Evolutionary conservation across 2,888 invertebrate species (phyloP).

Genomic region (Disparrhopalites patrizii): DNA sequence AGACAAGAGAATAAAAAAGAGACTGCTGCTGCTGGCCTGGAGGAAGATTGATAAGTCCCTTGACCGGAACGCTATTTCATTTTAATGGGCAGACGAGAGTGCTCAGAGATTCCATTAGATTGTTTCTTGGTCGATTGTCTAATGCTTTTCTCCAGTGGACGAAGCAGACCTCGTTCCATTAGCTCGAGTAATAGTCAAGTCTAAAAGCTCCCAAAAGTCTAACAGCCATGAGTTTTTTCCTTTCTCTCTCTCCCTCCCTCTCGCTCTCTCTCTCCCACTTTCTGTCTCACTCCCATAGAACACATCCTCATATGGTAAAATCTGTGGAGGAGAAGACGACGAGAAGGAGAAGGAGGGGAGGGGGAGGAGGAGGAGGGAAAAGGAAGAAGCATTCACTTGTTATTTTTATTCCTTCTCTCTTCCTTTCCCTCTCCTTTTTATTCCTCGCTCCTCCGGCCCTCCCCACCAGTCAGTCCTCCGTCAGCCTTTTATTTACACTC

Average conservation of each 20-base stretch:
- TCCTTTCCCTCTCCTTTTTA: background rate
- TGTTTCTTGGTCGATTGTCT: conserved; percentile 52
- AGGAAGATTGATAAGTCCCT: conserved; percentile 48
- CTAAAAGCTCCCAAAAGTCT: conserved; percentile 33
- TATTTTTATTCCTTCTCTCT: conserved; percentile 1
- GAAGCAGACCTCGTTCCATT: conserved; percentile 33
- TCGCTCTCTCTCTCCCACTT: background rate
- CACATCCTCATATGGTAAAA: too few species aligned
- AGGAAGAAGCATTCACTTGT: background rate
- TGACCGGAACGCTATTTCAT: conserved; percentile 55
- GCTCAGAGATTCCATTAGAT: conserved; percentile 60
- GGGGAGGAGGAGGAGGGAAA: background rate
- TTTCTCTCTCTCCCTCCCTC: background rate
- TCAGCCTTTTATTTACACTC: conserved; percentile 31
- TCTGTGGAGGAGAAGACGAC: background rate
- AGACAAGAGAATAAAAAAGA: background rate
- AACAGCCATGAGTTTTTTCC: conserved; percentile 4
- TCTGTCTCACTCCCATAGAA: too few species aligned
- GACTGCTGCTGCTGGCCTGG: conserved; percentile 26
- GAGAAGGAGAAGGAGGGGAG: background rate
- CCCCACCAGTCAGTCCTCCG: background rate
- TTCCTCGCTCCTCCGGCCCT: background rate
- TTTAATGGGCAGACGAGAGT: conserved; percentile 55
- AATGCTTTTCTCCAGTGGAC: conserved; percentile 29
- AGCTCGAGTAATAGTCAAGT: conserved; percentile 32